Base-by-base conservation (phyloP, 2,113 vertebrate species). In the Piaya cayana region DNA sequence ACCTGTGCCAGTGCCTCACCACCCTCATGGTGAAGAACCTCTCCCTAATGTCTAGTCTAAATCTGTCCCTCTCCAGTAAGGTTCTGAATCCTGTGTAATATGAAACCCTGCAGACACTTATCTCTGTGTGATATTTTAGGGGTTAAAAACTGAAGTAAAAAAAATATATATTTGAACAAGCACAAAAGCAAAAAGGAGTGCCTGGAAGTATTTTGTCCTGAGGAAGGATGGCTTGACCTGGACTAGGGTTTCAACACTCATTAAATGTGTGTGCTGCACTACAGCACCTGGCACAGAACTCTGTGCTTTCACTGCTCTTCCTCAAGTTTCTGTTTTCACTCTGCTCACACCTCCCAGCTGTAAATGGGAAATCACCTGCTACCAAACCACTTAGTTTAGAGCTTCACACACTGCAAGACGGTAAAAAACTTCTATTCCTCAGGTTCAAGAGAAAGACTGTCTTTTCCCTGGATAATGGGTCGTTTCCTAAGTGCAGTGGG, bases 241-340 rank as follows among this genome's bases (percentile, higher is more conserved):
- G 53, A 39, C 9, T 13, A 7, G 22, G 8, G 13, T 39, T 56
- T 90, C 6, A 58, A 26, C 5, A 34, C 9, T 20, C 19, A 32
- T 9, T 30, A 15, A n/a, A 36, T 52, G 17, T 49, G 29, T 9
- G 22, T 27, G 39, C 34, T n/a, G 12, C 25, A 8, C 36, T 11
- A 3, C 14, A 39, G 7, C 9, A 30, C 12, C 34, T 9, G 9
- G 12, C 7, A 47, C 43, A 49, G 32, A 5, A 71, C 7, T 5
- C 6, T 25, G 43, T 43, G 55, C 42, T 53, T 56, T 21, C 37
- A 13, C 0, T 13, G 22, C 3, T 7, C 1, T 0, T 29, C 37
- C 47, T 32, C 37, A 59, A 10, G 30, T 39, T 43, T 34, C 36
- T 43, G 7, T 45, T 47, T 9, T 60, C 55, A 60, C 52, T n/a